Evolutionary conservation across 2,113 vertebrate species (phyloP).

Genomic region (Channa maculata): DNA sequence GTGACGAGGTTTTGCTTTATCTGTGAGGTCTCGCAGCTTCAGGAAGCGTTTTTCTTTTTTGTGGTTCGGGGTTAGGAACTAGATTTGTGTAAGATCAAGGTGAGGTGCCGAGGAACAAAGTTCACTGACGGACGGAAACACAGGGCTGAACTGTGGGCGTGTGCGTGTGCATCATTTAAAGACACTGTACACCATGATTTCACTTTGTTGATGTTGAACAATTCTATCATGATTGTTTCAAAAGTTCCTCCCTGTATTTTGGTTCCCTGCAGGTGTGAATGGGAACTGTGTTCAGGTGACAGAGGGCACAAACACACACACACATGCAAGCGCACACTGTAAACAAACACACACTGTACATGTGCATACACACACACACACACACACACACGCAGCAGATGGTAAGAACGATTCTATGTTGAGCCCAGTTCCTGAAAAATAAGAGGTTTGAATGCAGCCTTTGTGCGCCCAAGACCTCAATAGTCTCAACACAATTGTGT

Average conservation of each 20-base stretch:
- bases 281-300: slow-evolving; percentile 46
- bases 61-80: slow-evolving; percentile 14
- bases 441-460: slow-evolving; percentile 69
- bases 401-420: slow-evolving; percentile 52
- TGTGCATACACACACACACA: slow-evolving; percentile 8
- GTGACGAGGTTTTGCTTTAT: slow-evolving; percentile 1
- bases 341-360: slow-evolving; percentile 21
- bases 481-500: slow-evolving; percentile 64
- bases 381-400: slow-evolving; percentile 49
- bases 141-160: background rate
- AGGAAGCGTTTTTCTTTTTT: slow-evolving; percentile 31
- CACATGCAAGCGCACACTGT: slow-evolving; percentile 2
- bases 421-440: slow-evolving; percentile 60
- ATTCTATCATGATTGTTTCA: slow-evolving; percentile 15
- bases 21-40: slow-evolving; percentile 31
- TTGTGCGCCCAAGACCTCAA: slow-evolving; percentile 65
- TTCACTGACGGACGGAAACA: slow-evolving; percentile 2
- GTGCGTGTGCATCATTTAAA: slow-evolving; percentile 2
- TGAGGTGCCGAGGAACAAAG: background rate
- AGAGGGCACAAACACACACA: slow-evolving; percentile 16
- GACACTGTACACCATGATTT: slow-evolving; percentile 18
- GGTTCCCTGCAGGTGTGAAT: slow-evolving; percentile 42
- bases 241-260: slow-evolving; percentile 20
- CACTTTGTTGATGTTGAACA: background rate
- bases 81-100: slow-evolving; percentile 24